Base-by-base conservation (phyloP, 64 coral and sea anemone genomes). In the Cladopsammia gracilis region DNA sequence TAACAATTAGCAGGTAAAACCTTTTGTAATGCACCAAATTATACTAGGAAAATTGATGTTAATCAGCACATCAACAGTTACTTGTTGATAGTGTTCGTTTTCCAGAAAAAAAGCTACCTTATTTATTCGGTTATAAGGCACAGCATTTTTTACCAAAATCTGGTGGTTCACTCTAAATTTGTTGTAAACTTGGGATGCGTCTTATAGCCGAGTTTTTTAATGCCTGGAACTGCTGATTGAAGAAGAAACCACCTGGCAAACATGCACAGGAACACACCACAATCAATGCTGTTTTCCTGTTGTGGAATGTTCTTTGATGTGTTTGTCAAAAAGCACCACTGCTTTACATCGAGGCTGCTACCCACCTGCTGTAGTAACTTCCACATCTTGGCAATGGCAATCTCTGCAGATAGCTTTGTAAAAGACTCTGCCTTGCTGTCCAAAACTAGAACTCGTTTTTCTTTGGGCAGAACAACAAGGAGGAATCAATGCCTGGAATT, bases 201-300 rank as follows among this genome's bases (percentile, higher is more conserved):
- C 34, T 34, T 34, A 34, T 1, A 34, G 34, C 34, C 34, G 2
- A 34, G 34, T 34, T 34, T 34, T 34, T 34, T 34, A n/a, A n/a
- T 73, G 9, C 13, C 12, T 16, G 69, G 26, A n/a, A n/a, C n/a
- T n/a, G n/a, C n/a, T 15, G 23, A 70, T 26, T 60, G 10, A 73
- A 84, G 20, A 24, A 87, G 71, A 19, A 93, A 26, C 45, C 83
- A 86, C n/a, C 82, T 86, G 48, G 76, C 76, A 80, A 46, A 94
- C 5, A 8, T 25, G 46, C 62, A 77, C 9, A 87, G 12, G 45
- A 68, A 87, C 12, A 71, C 91, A 58, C 73, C 91, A 88, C 91
- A 81, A 44, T 88, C 68, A 52, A 64, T 82, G 19, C 44, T 70
- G 25, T 94, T 94, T 22, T 12, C 10, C 48, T 94, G 92, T 65